Conservation (phyloP, 2,888 invertebrate genomes). For the Crioceris asparagi region DNA sequence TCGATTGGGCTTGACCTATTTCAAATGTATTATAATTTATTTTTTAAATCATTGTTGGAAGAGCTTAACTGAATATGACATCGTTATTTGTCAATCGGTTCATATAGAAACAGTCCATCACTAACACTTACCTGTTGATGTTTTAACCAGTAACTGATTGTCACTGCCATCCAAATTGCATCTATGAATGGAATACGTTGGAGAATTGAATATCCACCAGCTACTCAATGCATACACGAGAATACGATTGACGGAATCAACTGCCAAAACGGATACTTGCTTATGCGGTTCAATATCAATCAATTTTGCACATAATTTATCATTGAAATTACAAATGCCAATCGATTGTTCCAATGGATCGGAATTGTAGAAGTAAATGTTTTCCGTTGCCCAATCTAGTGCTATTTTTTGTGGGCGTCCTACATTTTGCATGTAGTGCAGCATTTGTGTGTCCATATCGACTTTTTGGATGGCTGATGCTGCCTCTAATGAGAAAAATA, state of each 20-base stretch:
- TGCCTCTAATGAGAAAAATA: conserved; percentile 38
- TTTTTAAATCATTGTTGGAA: too few relatives aligned
- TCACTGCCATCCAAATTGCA: conserved; percentile 43
- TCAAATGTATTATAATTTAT: too few relatives aligned
- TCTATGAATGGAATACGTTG: conserved; percentile 38
- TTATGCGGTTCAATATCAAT: conserved; percentile 40
- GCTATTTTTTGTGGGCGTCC: conserved; percentile 47
- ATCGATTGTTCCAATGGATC: conserved; percentile 28
- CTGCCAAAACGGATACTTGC: conserved; percentile 47
- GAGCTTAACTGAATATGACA: too few relatives aligned
- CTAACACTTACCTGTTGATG: conserved; percentile 16
- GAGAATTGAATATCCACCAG: conserved; percentile 36
- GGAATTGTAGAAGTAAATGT: conserved; percentile 52
- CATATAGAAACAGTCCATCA: too few relatives aligned
- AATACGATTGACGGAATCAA: conserved; percentile 50
- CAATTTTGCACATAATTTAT: conserved; percentile 33
- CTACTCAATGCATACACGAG: conserved; percentile 48
- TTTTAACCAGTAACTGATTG: conserved; percentile 35
- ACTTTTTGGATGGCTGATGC: conserved; percentile 36
- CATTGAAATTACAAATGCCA: conserved; percentile 31
- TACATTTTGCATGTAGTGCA: conserved; percentile 34
- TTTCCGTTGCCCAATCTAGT: conserved; percentile 64
- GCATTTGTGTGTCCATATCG: conserved; percentile 32
- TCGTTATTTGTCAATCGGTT: too few relatives aligned
- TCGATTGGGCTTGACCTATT: too few relatives aligned